Conservation (phyloP, 2,113 vertebrate genomes). For the Platanista minor region DNA sequence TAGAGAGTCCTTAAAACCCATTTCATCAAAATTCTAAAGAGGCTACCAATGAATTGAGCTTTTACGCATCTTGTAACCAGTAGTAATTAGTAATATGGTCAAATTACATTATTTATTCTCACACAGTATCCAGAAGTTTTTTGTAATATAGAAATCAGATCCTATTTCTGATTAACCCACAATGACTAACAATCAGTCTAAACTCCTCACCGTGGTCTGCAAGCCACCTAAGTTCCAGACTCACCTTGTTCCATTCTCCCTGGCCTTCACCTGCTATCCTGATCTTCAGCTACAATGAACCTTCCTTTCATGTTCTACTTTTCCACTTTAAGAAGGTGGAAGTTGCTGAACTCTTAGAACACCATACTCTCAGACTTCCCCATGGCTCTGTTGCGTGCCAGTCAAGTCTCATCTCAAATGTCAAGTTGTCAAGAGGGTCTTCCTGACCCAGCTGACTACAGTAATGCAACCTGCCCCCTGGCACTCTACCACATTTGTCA, state of each 20-base stretch:
- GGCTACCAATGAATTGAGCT: neutral
- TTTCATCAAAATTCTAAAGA: neutral
- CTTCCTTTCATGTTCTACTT: neutral
- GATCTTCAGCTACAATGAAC: neutral
- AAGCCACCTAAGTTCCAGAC: neutral
- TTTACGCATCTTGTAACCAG: neutral
- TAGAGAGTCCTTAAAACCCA: neutral
- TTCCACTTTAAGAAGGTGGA: neutral
- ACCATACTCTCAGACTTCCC: neutral
- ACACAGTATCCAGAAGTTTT: neutral
- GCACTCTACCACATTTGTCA: neutral
- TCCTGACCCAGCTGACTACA: accelerated
- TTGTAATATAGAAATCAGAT: neutral
- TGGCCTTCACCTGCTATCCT: neutral
- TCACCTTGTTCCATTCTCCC: neutral
- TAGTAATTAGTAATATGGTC: neutral
- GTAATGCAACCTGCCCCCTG: accelerated
- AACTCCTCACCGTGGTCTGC: neutral
- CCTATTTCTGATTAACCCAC: neutral
- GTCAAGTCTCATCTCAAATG: neutral
- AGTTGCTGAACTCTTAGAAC: neutral
- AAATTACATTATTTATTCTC: neutral
- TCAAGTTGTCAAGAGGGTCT: neutral
- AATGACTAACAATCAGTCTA: neutral
- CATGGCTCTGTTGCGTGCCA: neutral